Evolutionary conservation across 1,140 invertebrate species (phyloP).

Genomic region (Schmidtea mediterranea): DNA sequence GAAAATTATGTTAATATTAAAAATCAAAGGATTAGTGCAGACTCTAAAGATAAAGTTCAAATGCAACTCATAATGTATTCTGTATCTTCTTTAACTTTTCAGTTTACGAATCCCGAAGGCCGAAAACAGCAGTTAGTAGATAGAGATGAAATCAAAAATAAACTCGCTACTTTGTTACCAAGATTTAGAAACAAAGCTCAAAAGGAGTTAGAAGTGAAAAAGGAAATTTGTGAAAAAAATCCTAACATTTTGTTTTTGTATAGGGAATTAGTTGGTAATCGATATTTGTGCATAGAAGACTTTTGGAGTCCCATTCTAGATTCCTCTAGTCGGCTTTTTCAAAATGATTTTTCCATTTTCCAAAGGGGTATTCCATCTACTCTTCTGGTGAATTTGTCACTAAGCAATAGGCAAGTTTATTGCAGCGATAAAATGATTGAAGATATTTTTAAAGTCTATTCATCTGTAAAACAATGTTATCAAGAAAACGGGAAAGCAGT

Average conservation of each 20-base stretch:
- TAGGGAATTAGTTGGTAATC: conserved; percentile 61
- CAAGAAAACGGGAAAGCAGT: conserved; percentile 71
- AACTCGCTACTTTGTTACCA: conserved; percentile 60
- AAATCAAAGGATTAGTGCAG: conserved; percentile 91
- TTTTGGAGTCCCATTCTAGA: conserved; percentile 43
- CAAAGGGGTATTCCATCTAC: too few species aligned
- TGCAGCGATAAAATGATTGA: conserved; percentile 58
- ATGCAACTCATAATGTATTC: conserved; percentile 79
- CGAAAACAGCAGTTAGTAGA: conserved; percentile 54
- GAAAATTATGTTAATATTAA: conserved; percentile 84
- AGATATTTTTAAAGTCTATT: conserved; percentile 95
- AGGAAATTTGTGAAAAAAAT: conserved; percentile 31
- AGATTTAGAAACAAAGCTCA: conserved; percentile 77
- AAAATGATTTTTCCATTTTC: too few species aligned
- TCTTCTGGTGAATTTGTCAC: too few species aligned
- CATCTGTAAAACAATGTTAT: conserved; percentile 84
- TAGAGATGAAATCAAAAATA: conserved; percentile 67
- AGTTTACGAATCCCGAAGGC: conserved; percentile 68
- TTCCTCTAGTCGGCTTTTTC: too few species aligned
- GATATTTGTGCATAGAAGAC: conserved; percentile 72
- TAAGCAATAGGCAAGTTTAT: too few species aligned
- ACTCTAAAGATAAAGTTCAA: conserved; percentile 88
- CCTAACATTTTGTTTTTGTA: conserved; percentile 32
- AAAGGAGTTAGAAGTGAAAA: conserved; percentile 41
- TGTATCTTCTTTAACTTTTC: conserved; percentile 74